Evolutionary conservation across 2,888 invertebrate genomes (phyloP), one percentile per base, ranked within the genome.

Genomic region (Cerceris ruficornis): DNA sequence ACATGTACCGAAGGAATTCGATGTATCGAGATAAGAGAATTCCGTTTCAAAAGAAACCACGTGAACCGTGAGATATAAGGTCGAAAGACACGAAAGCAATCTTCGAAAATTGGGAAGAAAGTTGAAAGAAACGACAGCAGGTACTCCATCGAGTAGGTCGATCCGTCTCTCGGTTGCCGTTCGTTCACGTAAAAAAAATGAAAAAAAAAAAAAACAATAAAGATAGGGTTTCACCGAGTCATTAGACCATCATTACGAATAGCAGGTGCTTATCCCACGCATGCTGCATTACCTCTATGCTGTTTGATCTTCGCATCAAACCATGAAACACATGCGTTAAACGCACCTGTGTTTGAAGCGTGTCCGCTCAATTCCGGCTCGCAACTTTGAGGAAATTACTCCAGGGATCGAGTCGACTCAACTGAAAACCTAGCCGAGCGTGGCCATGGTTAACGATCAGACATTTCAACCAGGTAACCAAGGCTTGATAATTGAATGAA

Each of bases 161-260:
- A 28, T 28, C 28, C 28, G 4, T 28, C 28, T 28, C 28, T 28
- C 28, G 4, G 28, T 28, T 28, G 28, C 28, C 4, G 28, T 28
- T 28, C 2, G 28, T 28, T 28, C 28, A 28, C n/a, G n/a, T 28
- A 28, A 28, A 28, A 28, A 28, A 28, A 28, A 28, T 28, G 1
- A 4, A 28, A 4, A 28, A 28, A 49, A 14, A 43, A 11, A 57
- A 62, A 69, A 75, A 74, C 61, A 73, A 78, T 73, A 70, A 74
- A 69, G 72, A 67, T 60, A 62, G 57, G 58, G 74, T 87, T 87
- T 82, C 73, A 80, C 71, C 81, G 62, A 87, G 86, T 87, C 88
- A 88, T 89, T 88, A 87, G 75, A 70, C 73, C 85, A 81, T 83
- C 81, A 75, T 87, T 87, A 85, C 69, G 49, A 14, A 11, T 52